phyloP scores from a whole-genome alignment of 2,113 vertebrate genomes.

The Pitta sordida region DNA sequence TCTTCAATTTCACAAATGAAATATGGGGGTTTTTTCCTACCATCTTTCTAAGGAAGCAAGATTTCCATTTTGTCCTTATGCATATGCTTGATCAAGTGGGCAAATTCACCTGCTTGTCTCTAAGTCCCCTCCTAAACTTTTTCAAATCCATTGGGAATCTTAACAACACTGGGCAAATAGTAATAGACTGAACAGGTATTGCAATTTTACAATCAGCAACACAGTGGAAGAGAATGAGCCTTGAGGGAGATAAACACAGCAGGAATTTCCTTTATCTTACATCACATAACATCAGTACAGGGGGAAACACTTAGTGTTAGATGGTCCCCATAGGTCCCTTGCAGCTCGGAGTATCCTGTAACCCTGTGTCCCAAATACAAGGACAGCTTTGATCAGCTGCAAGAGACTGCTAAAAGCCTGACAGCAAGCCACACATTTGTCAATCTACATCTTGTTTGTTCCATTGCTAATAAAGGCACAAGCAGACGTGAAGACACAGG shows the following conservation, averaged over 20 bases:
- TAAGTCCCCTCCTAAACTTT: not conserved
- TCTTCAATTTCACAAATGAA: not conserved
- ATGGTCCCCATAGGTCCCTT: too few species aligned
- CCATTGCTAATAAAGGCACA: not conserved
- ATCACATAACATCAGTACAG: not conserved
- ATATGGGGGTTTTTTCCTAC: not conserved
- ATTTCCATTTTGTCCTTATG: not conserved
- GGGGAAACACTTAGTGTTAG: not conserved
- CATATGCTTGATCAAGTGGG: not conserved
- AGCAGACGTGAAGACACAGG: not conserved
- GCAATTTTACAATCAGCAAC: not conserved
- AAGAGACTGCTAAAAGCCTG: not conserved
- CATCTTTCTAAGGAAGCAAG: not conserved
- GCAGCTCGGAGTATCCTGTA: too few species aligned
- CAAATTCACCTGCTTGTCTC: not conserved
- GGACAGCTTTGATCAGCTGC: not conserved
- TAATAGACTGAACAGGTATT: not conserved
- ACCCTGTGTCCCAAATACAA: not conserved
- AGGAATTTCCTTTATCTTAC: not conserved
- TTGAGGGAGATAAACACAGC: not conserved
- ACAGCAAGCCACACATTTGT: not conserved
- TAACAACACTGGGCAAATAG: not conserved
- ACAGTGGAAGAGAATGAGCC: not conserved
- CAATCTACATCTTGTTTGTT: not conserved
- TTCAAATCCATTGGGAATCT: not conserved